Percentiles rank a stretch among this genome's conserved stretches.
Evolutionary conservation across 2,113 vertebrate genomes (phyloP).

Genomic region (Amblyopsis rosae): DNA sequence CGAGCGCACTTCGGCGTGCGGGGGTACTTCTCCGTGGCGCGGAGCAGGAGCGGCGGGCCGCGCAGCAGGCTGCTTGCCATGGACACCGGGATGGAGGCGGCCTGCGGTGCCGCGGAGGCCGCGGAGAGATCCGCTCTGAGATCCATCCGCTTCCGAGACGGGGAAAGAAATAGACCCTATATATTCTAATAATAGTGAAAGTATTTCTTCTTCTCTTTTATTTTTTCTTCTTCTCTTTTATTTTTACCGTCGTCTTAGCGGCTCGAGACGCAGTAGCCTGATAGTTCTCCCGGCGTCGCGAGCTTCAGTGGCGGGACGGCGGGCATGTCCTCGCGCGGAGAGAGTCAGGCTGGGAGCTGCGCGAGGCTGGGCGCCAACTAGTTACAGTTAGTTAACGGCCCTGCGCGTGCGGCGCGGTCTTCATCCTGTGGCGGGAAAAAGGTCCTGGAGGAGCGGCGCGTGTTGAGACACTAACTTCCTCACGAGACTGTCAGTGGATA

Average conservation of each 20-base stretch:
- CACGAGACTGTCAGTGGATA: constrained; percentile 81
- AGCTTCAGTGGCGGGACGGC: no score
- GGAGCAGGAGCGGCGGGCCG: constrained; percentile 87
- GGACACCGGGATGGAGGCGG: constrained; percentile 87
- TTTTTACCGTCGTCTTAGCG: no score
- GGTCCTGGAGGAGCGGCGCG: constrained; percentile 56
- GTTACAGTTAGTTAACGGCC: constrained; percentile 3
- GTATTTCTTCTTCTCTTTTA: no score
- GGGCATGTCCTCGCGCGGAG: no score
- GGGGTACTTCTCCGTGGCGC: constrained; percentile 95
- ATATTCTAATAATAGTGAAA: no score
- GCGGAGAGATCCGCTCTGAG: constrained; percentile 86
- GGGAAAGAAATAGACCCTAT: no score
- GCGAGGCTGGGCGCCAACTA: neutral
- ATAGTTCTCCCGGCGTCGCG: no score
- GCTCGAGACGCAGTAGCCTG: no score
- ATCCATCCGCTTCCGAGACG: constrained; percentile 77
- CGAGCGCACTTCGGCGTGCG: constrained; percentile 97
- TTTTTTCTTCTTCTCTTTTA: no score
- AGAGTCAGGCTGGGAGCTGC: no score
- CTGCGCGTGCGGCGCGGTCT: constrained; percentile 26
- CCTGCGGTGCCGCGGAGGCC: constrained; percentile 80
- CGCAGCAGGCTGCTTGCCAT: constrained; percentile 88
- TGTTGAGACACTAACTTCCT: constrained; percentile 82
- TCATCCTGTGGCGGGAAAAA: constrained; percentile 29